Evolutionary conservation across 2,888 invertebrate species (phyloP).

Genomic region (Catotricha subobsoleta): DNA sequence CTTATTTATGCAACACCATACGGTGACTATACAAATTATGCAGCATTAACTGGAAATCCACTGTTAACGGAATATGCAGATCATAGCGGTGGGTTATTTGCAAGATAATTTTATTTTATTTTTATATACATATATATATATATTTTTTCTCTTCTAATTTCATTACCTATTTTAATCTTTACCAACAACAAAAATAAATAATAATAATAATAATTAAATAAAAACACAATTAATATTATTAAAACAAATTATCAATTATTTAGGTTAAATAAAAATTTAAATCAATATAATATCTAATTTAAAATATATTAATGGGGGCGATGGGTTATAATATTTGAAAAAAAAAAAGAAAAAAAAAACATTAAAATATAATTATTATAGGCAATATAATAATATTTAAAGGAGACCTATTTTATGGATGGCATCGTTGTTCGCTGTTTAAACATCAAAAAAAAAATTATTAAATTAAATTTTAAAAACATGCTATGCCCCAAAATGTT

Average conservation of each 20-base stretch:
- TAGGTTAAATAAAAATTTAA: conserved; percentile 8
- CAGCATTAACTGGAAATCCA: conserved; percentile 64
- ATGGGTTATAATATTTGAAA: no score
- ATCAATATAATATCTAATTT: no score
- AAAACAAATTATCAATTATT: conserved; percentile 12
- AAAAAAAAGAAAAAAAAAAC: no score
- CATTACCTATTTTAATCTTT: conserved; percentile 10
- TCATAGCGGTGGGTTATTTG: conserved; percentile 91
- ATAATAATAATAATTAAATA: conserved; percentile 4
- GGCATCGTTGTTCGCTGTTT: no score
- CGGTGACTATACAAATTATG: conserved; percentile 79
- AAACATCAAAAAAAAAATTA: no score
- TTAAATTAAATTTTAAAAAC: no score
- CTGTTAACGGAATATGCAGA: conserved; percentile 75
- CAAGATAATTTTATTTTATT: conserved; percentile 38
- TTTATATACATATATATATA: conserved; percentile 7
- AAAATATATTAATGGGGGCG: no score
- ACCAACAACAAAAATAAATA: conserved; percentile 10
- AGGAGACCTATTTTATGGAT: no score
- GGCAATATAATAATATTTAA: no score
- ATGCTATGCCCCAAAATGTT: no score
- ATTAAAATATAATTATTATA: no score
- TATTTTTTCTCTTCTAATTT: conserved; percentile 5
- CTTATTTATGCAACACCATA: conserved; percentile 71
- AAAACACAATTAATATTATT: conserved; percentile 17